Evolutionary conservation across 2,888 invertebrate species (phyloP).

Genomic region (Caenorhabditis plicata): DNA sequence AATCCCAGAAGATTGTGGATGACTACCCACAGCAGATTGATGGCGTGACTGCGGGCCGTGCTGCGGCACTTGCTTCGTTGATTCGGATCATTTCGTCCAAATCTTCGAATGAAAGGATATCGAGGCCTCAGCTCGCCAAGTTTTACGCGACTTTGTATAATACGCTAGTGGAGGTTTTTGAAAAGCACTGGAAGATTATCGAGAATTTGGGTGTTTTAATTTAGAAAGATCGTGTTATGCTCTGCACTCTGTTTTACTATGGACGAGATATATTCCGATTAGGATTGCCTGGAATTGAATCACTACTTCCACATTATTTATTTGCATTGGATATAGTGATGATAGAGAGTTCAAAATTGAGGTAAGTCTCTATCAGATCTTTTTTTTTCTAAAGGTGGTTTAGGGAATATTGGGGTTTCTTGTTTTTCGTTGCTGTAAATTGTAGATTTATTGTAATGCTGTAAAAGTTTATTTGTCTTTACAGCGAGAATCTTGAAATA

Average conservation of each 20-base stretch:
- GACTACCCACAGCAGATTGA: constrained; percentile 16
- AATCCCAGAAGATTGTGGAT: constrained; percentile 13
- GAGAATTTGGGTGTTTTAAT: not conserved
- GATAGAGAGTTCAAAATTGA: constrained; percentile 72
- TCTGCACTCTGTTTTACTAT: constrained; percentile 66
- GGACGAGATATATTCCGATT: constrained; percentile 78
- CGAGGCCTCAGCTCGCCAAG: constrained; percentile 86
- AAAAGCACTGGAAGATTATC: too few relatives aligned
- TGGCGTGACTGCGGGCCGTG: constrained; percentile 44
- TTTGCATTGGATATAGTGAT: constrained; percentile 86
- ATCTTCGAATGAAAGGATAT: constrained; percentile 88
- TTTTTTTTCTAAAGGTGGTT: not conserved
- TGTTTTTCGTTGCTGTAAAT: too few relatives aligned
- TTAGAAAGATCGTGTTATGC: constrained; percentile 59
- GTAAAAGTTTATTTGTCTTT: too few relatives aligned
- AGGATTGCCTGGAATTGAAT: constrained; percentile 81
- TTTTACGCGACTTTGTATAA: constrained; percentile 89
- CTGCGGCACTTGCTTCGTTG: constrained; percentile 71
- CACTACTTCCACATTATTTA: constrained; percentile 85
- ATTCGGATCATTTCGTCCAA: constrained; percentile 94
- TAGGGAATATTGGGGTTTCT: too few relatives aligned
- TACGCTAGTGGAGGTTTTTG: constrained; percentile 67
- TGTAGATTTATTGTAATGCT: too few relatives aligned
- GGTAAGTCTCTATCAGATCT: constrained; percentile 22
- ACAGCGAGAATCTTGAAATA: too few relatives aligned